Evolutionary conservation across 2,888 invertebrate species (phyloP).

Genomic region (Camptogramma bilineatum): DNA sequence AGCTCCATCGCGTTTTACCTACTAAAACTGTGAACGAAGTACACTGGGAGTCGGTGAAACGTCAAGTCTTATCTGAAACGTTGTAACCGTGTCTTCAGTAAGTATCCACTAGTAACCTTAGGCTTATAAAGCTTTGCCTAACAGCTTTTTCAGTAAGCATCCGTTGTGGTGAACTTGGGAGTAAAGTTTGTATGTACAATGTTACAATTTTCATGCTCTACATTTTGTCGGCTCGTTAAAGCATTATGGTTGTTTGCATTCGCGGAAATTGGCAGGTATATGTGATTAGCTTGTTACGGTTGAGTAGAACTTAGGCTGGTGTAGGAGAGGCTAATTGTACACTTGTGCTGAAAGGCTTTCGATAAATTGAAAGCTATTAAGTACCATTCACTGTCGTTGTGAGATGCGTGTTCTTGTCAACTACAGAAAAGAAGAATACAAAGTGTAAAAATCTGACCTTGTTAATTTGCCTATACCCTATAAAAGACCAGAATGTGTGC

Average conservation of each 20-base stretch:
- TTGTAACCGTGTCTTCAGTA: neutral
- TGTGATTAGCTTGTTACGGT: slow-evolving; percentile 14
- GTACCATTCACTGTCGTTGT: no score
- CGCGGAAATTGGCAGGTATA: slow-evolving; percentile 16
- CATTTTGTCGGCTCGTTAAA: slow-evolving; percentile 15
- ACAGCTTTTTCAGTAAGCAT: neutral
- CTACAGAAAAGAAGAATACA: no score
- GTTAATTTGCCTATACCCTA: no score
- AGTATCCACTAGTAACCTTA: neutral
- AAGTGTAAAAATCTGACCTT: no score
- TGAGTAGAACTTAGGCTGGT: neutral
- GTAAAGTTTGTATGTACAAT: slow-evolving; percentile 13
- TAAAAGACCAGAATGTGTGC: no score
- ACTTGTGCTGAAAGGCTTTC: no score
- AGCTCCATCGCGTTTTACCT: neutral
- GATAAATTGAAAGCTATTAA: no score
- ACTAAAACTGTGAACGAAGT: neutral
- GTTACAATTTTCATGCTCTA: slow-evolving; percentile 8
- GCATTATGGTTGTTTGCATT: slow-evolving; percentile 21
- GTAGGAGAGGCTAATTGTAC: neutral
- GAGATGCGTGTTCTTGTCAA: no score
- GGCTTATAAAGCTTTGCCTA: neutral
- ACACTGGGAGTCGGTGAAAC: neutral
- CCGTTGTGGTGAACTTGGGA: slow-evolving; percentile 7
- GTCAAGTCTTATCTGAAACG: neutral